Evolutionary conservation across 2,888 invertebrate genomes (phyloP).

Genomic region (Habrosyne pyritoides): DNA sequence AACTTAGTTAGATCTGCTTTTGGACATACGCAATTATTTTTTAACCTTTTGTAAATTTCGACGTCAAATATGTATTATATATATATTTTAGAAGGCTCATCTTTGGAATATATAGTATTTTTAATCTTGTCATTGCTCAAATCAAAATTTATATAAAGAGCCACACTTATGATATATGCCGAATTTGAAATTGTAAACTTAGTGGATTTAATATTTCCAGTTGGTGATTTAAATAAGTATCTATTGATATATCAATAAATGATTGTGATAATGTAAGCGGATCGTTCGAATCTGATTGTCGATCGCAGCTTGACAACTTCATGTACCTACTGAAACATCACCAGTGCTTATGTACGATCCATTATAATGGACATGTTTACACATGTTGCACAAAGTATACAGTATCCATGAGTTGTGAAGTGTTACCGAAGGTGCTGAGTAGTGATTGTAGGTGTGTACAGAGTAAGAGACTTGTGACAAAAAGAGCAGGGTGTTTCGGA

Average conservation of each 20-base stretch:
- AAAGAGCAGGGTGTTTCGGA: slow-evolving; percentile 51
- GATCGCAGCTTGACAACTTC: slow-evolving; percentile 62
- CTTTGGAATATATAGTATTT: slow-evolving; percentile 74
- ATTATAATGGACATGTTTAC: slow-evolving; percentile 12
- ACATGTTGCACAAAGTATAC: slow-evolving; percentile 38
- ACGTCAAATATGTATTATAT: slow-evolving; percentile 52
- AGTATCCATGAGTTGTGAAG: slow-evolving; percentile 60
- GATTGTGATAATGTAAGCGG: slow-evolving; percentile 77
- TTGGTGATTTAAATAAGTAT: slow-evolving; percentile 67
- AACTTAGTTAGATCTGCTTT: slow-evolving; percentile 79
- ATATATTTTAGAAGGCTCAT: slow-evolving; percentile 80
- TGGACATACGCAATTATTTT: slow-evolving; percentile 74
- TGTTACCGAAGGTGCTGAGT: slow-evolving; percentile 71
- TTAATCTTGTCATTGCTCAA: slow-evolving; percentile 78
- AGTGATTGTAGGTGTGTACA: slow-evolving; percentile 61
- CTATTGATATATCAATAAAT: slow-evolving; percentile 68
- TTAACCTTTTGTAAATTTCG: slow-evolving; percentile 68
- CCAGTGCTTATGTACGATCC: slow-evolving; percentile 16
- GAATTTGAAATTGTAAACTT: slow-evolving; percentile 68
- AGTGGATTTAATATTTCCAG: slow-evolving; percentile 70
- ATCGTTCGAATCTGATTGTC: slow-evolving; percentile 59
- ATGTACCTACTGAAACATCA: slow-evolving; percentile 30
- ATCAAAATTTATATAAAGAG: slow-evolving; percentile 75
- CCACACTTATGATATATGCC: slow-evolving; percentile 70
- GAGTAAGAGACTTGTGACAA: slow-evolving; percentile 59